Percentiles rank a stretch among this genome's conserved stretches.
These are phyloP conservation scores for Phyllostomus hastatus DNA, from an alignment of 2,113 vertebrate species.

Conservation along the genomic window DNA sequence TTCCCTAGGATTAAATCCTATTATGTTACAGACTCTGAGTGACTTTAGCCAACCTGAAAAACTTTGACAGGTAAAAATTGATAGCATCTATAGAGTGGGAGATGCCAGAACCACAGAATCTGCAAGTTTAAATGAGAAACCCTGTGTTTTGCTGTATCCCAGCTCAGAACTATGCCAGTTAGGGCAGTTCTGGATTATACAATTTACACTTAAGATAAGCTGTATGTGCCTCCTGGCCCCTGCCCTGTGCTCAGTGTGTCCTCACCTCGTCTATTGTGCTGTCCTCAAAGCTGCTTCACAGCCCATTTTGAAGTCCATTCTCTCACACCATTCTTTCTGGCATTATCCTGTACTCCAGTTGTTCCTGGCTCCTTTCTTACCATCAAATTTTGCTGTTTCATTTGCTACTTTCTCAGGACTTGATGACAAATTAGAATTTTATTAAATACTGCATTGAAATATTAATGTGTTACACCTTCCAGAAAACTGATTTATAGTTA, in stretches of 20 bases:
- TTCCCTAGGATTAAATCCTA: constrained; percentile 14
- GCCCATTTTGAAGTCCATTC: background rate
- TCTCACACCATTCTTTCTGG: background rate
- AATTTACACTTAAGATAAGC: background rate
- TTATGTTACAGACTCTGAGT: background rate
- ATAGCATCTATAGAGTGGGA: background rate
- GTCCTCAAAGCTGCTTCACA: background rate
- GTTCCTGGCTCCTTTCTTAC: background rate
- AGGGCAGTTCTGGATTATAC: background rate
- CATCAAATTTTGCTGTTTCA: background rate
- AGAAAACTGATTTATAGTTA: background rate
- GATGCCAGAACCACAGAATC: background rate
- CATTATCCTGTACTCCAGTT: background rate
- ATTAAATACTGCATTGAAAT: constrained; percentile 30
- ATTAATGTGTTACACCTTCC: background rate
- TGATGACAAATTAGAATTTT: background rate
- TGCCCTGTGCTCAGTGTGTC: background rate
- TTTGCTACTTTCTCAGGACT: background rate
- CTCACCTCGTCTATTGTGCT: too few species aligned
- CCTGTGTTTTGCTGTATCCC: background rate
- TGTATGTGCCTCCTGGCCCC: accelerated
- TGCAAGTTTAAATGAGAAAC: background rate
- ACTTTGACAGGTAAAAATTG: background rate
- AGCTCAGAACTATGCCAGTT: background rate
- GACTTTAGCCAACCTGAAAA: constrained; percentile 27